Conservation (phyloP, 2,113 vertebrate species). For the Hemicordylus capensis region DNA sequence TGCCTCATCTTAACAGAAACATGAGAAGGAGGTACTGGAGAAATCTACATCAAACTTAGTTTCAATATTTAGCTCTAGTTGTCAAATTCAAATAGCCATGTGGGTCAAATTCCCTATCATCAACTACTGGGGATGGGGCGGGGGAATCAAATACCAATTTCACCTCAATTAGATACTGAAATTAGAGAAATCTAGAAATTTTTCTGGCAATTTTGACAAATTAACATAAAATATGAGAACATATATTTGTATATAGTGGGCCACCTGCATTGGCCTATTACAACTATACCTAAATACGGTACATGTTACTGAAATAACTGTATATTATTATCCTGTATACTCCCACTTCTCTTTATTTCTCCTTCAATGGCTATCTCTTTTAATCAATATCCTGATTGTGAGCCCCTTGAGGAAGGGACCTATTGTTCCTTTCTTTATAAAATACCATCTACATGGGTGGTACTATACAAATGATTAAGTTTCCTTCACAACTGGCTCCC, state of each 20-base stretch:
- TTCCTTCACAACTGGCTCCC: background rate
- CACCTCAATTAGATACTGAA: background rate
- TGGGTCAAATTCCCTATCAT: background rate
- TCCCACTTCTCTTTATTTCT: no score
- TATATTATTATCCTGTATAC: no score
- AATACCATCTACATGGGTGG: no score
- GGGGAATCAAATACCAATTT: background rate
- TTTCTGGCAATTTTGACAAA: background rate
- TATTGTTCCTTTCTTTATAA: no score
- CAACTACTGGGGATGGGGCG: background rate
- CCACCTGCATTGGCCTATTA: background rate
- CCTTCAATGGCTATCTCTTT: no score
- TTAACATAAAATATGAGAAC: background rate
- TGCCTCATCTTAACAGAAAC: slow-evolving; percentile 14
- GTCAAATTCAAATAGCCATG: background rate
- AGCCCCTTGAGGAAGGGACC: no score
- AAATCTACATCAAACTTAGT: background rate
- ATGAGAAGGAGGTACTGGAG: background rate
- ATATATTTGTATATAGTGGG: background rate
- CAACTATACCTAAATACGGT: no score
- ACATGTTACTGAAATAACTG: no score
- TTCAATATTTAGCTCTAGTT: background rate
- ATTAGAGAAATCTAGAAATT: background rate
- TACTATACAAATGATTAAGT: no score
- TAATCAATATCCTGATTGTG: no score